These are phyloP conservation scores for Crossocerus cetratus DNA, from an alignment of 2,888 invertebrate species.

Conservation along the genomic window DNA sequence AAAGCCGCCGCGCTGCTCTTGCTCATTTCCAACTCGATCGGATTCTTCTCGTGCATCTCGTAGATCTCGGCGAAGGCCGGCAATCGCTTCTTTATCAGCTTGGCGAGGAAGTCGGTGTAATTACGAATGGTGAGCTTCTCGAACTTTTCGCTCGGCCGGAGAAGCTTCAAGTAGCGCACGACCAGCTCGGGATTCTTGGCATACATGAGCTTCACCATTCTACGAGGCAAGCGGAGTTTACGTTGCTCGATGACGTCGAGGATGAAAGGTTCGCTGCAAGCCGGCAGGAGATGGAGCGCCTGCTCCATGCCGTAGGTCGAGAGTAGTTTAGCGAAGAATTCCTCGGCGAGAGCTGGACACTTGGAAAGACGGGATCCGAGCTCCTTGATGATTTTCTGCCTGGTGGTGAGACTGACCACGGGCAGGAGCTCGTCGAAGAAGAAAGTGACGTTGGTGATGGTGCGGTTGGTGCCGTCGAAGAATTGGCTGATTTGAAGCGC, in stretches of 20 bases:
- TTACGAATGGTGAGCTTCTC: constrained; percentile 21
- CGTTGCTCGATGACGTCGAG: constrained; percentile 40
- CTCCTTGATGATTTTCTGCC: constrained; percentile 61
- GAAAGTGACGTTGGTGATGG: constrained; percentile 58
- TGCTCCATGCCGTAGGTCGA: constrained; percentile 53
- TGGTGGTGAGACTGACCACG: constrained; percentile 59
- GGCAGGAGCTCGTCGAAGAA: constrained; percentile 64
- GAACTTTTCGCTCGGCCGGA: constrained; percentile 17
- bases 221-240: constrained; percentile 43
- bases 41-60: constrained; percentile 29
- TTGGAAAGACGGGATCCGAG: constrained; percentile 56
- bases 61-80: constrained; percentile 57
- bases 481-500: constrained; percentile 67
- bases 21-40: constrained; percentile 48
- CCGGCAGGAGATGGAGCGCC: constrained; percentile 61
- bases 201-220: constrained; percentile 43
- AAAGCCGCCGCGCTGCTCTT: constrained; percentile 57
- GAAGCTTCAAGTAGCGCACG: constrained; percentile 64
- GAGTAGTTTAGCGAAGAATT: constrained; percentile 59
- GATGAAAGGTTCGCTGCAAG: constrained; percentile 64
- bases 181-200: constrained; percentile 60
- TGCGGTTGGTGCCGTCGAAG: constrained; percentile 59
- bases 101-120: constrained; percentile 52
- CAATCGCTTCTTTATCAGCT: constrained; percentile 60
- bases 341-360: constrained; percentile 53